Base-by-base conservation (phyloP, 2,888 invertebrate species). In the Hipparchia semele region DNA sequence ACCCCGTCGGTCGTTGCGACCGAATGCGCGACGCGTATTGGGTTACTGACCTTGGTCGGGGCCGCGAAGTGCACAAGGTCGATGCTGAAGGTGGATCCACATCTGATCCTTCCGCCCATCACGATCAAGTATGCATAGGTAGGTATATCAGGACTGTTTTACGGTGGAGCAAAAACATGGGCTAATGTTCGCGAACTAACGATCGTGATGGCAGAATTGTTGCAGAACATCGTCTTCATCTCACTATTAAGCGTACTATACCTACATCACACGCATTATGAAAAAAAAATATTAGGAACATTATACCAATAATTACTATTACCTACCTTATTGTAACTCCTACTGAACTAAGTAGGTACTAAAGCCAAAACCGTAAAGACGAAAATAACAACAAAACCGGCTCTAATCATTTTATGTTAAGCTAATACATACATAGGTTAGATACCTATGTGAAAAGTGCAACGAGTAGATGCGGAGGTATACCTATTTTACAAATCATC, bases 401-500 rank as follows among this genome's bases (percentile, higher is more conserved):
- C n/a, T 4, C n/a, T n/a, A 54, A 23, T n/a, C 6, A 56, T 5
- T 7, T 13, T 13, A 12, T n/a, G 1, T 39, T 39, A 39, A 39
- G 39, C 39, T 39, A 39, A 39, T 39, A 23, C 23, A 23, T 23
- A 23, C 23, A 23, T 23, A 23, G 23, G 23, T 23, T 23, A 39
- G 2, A 4, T 39, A 39, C 39, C 39, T 5, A 39, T 39, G 39
- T 39, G 39, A 39, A 23, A 23, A 39, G 39, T 39, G 3, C 5
- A 39, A 39, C 39, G 39, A 39, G 2, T 39, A 39, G 39, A 5
- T 39, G 3, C 5, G 39, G 0, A 39, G 4, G 6, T 13, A n/a
- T 9, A 56, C 45, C 39, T 45, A 6, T 46, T 5, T 73, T 69
- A 68, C 59, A 65, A 54, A 71, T 53, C 45, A 39, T 46, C n/a